These are phyloP conservation scores for Laterallus jamaicensis DNA, from an alignment of 2,113 vertebrate species.

Conservation along the genomic window DNA sequence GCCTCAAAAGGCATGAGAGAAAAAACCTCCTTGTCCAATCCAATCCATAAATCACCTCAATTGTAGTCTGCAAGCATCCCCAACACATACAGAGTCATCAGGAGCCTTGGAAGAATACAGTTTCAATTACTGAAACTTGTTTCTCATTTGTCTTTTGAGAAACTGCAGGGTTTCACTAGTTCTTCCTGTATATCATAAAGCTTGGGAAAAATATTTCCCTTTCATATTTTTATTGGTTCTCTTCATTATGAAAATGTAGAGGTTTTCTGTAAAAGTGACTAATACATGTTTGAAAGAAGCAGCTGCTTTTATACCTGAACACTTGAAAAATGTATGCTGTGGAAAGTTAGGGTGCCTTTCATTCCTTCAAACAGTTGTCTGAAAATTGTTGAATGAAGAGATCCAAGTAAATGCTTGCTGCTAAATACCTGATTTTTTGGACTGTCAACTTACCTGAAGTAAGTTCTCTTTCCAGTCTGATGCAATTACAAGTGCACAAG, in stretches of 20 bases:
- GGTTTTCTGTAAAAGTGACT: neutral
- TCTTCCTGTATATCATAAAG: neutral
- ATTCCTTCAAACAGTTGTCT: neutral
- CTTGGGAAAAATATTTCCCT: neutral
- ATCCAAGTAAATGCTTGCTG: neutral
- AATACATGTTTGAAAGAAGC: neutral
- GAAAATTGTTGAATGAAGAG: neutral
- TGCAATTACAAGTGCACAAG: conserved; percentile 75
- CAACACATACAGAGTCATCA: neutral
- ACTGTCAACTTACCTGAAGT: neutral
- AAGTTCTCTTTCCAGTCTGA: conserved; percentile 80
- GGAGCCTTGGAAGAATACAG: neutral
- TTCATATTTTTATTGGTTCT: neutral
- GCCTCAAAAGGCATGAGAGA: neutral
- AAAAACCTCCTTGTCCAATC: neutral
- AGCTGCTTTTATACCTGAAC: neutral
- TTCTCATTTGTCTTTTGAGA: neutral
- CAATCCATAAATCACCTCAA: neutral
- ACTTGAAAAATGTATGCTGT: neutral
- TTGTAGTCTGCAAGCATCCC: neutral
- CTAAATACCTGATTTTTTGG: neutral
- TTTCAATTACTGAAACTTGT: neutral
- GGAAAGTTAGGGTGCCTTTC: neutral
- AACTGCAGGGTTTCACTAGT: neutral
- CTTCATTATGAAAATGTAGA: neutral